Evolutionary conservation across 2,888 invertebrate species (phyloP).

Genomic region (Rhingia campestris): DNA sequence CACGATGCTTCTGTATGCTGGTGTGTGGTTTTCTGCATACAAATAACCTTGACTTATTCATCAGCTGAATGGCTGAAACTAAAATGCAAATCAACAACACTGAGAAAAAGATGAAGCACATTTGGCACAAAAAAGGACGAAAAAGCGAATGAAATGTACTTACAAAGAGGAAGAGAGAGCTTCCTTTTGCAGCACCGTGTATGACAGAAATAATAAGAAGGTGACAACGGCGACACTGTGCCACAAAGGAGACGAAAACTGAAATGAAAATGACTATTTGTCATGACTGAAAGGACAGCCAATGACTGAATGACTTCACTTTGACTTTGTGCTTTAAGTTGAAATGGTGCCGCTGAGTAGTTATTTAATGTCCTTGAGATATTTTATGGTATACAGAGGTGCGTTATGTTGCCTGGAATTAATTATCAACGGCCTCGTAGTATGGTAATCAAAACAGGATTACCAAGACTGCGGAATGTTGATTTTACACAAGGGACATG

Average conservation of each 20-base stretch:
- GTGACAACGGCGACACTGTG: slow-evolving; percentile 7
- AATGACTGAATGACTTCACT: slow-evolving; percentile 60
- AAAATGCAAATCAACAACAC: slow-evolving; percentile 47
- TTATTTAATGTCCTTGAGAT: slow-evolving; percentile 20
- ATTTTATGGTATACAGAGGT: neutral
- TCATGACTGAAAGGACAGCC: slow-evolving; percentile 44
- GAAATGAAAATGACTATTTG: slow-evolving; percentile 50
- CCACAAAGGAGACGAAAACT: slow-evolving; percentile 27
- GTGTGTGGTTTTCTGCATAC: slow-evolving; percentile 8
- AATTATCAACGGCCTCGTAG: slow-evolving; percentile 5
- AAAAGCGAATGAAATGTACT: slow-evolving; percentile 9
- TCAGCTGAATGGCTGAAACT: slow-evolving; percentile 40
- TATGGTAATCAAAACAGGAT: slow-evolving; percentile 4
- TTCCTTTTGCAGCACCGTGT: neutral
- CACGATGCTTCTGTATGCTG: no score
- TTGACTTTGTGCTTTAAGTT: slow-evolving; percentile 42
- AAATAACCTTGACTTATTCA: slow-evolving; percentile 67
- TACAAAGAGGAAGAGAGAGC: neutral
- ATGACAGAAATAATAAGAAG: slow-evolving; percentile 25
- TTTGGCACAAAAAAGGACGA: neutral
- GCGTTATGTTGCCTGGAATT: slow-evolving; percentile 9
- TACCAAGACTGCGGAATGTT: no score
- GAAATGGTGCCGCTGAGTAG: neutral
- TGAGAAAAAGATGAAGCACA: neutral
- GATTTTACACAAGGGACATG: no score